A percentile compares a stretch with the other conserved stretches of the same genome.
These are phyloP conservation scores for Heterodera schachtii DNA, from an alignment of 1,140 invertebrate genomes.

Conservation along the genomic window DNA sequence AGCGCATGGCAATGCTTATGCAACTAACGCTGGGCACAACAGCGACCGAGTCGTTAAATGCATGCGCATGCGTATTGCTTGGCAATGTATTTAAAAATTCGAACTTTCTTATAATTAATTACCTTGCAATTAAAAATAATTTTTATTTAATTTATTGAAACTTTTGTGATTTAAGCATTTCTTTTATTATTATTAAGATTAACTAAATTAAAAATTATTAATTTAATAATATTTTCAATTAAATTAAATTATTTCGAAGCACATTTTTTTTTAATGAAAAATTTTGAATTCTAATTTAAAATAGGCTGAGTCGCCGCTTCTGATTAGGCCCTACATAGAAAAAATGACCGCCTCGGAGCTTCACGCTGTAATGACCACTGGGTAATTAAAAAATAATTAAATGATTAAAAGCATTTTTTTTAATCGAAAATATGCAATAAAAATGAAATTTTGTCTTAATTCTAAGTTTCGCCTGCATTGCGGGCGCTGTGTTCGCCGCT, in stretches of 20 bases:
- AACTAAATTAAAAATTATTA: too few species aligned
- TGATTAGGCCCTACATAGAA: constrained; percentile 81
- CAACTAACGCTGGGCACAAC: constrained; percentile 74
- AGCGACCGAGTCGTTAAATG: constrained; percentile 84
- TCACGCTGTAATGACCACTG: constrained; percentile 86
- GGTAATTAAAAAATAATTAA: constrained; percentile 64
- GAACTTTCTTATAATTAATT: too few species aligned
- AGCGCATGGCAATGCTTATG: constrained; percentile 28
- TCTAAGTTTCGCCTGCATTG: constrained; percentile 81
- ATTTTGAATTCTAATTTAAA: too few species aligned
- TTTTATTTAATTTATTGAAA: too few species aligned
- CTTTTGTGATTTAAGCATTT: too few species aligned
- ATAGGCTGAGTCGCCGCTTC: constrained; percentile 76
- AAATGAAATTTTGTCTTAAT: background rate
- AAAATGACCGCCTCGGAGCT: constrained; percentile 84
- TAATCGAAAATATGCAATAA: background rate
- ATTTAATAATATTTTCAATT: too few species aligned
- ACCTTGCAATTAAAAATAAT: too few species aligned
- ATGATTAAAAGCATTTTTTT: too few species aligned
- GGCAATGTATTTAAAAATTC: too few species aligned
- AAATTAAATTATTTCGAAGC: too few species aligned
- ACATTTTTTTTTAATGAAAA: too few species aligned
- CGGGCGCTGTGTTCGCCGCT: constrained; percentile 86
- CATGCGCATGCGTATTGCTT: constrained; percentile 84
- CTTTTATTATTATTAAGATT: too few species aligned